Evolutionary conservation across 2,797 vertebrate species (phyloP), one percentile per base, ranked within the genome.

Genomic region (Poecilia picta): DNA sequence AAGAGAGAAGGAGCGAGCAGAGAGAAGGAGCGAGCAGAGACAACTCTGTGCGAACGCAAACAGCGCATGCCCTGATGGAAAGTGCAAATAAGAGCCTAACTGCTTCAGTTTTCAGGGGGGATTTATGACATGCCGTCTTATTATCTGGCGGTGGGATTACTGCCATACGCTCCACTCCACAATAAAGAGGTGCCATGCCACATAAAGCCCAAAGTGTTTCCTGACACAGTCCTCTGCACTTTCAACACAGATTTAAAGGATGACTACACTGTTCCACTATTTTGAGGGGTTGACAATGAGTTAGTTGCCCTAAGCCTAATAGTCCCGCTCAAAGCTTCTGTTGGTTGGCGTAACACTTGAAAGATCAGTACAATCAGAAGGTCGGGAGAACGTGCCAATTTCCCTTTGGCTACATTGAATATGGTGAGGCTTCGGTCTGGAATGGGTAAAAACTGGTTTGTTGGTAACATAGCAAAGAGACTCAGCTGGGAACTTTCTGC

Each of bases 71-170:
- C 84, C 79, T 83, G 84, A 85, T 12, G 64, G 81, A 89, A 90
- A 78, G 84, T 87, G 86, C 89, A 91, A 93, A 92, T 90, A 90
- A 76, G 83, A 87, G 79, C 85, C 87, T 86, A 91, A 93, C 80
- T 89, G 89, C 87, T 82, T 89, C 86, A 57, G 85, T 91, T 92
- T 91, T 90, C 85, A 73, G 81, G 87, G 85, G 87, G 89, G 90
- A 92, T 92, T 94, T 91, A 93, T 90, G 85, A 87, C 89, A 89
- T 49, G 74, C 89, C 72, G 68, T 91, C 86, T 86, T 88, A 91
- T 94, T 91, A 94, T 93, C 91, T 89, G 86, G 77, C 82, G 87
- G 88, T 89, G 82, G 81, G 92, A 92, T 94, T 92, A 92, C 83
- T 84, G 87, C 86, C 84, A 85, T 76, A 73, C 75, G 13, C 87